Base-by-base conservation (phyloP, 2,113 vertebrate genomes). In the Apodemus speciosus region DNA sequence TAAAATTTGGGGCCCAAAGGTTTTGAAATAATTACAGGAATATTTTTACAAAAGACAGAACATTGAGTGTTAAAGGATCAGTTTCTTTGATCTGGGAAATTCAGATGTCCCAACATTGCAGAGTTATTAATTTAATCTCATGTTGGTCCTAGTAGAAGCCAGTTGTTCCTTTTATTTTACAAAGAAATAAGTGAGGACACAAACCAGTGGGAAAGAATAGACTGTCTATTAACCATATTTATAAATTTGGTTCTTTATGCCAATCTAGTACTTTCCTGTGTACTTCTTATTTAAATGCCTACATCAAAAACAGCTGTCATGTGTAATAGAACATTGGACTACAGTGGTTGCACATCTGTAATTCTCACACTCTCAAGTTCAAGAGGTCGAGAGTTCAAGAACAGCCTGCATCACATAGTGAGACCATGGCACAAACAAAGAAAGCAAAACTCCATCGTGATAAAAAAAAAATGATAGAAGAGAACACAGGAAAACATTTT, bases 21-120 rank as follows among this genome's bases (percentile, higher is more conserved):
- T 85, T 60, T 87, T 91, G 51, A 75, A 30, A 38, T 6, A 77
- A 46, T 91, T 85, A 68, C 53, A 64, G 2, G 14, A 86, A 90
- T 89, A 85, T 92, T 91, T 91, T 35, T 93, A 71, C 40, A 88
- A 89, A 92, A 9, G 32, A 81, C 15, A 91, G n/a, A 73, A 32
- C 25, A 35, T 3, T 53, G 11, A 75, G 69, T 11, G n/a, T 81
- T 79, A 15, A 79, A 89, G 88, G 58, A 58, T 49, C 5, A 58
- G 25, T 56, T 88, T 69, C 60, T 94, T 93, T 76, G 72, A 80
- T 20, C 5, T 88, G 60, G 60, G 30, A 73, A 92, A 91, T 72
- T 87, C 71, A 90, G 32, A 91, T 49, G 30, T 16, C 30, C 60
- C 6, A 73, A 49, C 91, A 85, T 85, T 88, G 43, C 4, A 88